Evolutionary conservation across 2,888 invertebrate genomes (phyloP).

Genomic region (Cantharis lateralis): DNA sequence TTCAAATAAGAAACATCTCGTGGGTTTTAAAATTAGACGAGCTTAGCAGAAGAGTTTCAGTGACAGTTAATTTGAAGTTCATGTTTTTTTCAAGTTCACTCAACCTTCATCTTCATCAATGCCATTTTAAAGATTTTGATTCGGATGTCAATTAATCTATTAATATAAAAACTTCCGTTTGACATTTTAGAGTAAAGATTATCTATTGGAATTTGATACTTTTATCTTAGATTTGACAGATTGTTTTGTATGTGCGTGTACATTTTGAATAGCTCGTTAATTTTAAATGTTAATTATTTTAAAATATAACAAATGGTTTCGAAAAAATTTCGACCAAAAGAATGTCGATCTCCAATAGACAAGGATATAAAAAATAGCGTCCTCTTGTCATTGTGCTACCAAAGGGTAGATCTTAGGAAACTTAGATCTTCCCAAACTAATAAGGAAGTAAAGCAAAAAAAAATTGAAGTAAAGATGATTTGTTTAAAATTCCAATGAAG

Average conservation of each 20-base stretch:
- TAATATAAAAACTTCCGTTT: slow-evolving; percentile 25
- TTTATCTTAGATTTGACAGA: slow-evolving; percentile 26
- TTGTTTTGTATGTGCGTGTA: slow-evolving; percentile 7
- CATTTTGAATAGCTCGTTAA: slow-evolving; percentile 15
- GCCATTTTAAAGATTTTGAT: slow-evolving; percentile 42
- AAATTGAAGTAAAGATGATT: background rate
- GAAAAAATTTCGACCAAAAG: background rate
- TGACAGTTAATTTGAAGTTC: slow-evolving; percentile 37
- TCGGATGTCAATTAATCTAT: slow-evolving; percentile 45
- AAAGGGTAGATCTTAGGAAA: background rate
- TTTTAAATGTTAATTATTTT: slow-evolving; percentile 18
- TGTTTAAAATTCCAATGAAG: slow-evolving; percentile 14
- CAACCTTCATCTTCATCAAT: slow-evolving; percentile 36
- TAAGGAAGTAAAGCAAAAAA: background rate
- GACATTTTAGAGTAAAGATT: slow-evolving; percentile 18
- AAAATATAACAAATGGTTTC: slow-evolving; percentile 17
- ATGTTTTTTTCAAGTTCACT: slow-evolving; percentile 31
- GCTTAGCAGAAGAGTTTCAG: slow-evolving; percentile 10
- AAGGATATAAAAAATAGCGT: background rate
- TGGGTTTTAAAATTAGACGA: slow-evolving; percentile 9
- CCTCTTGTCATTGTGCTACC: background rate
- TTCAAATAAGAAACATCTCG: background rate
- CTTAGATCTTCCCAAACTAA: background rate
- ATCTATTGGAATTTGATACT: slow-evolving; percentile 17
- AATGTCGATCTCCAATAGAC: background rate